Evolutionary conservation across 2,888 invertebrate genomes (phyloP), one percentile per base, ranked within the genome.

Genomic region (Melieria picta): DNA sequence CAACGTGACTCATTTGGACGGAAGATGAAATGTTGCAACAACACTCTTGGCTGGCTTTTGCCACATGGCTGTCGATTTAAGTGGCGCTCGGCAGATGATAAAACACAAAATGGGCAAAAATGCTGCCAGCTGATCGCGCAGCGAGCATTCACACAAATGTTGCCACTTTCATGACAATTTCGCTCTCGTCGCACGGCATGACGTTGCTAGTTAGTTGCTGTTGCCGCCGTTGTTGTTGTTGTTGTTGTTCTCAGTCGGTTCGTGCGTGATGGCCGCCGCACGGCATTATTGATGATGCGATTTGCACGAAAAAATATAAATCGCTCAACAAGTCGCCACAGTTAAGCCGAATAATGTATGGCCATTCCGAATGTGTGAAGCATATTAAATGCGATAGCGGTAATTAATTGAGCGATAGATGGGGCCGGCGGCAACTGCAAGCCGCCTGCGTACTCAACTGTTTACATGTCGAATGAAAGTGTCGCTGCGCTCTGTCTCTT

Each of bases 381-480:
- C 63, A 56, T 68, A 65, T 72, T 63, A 72, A 30, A 72, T 67
- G 60, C 56, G 62, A 61, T 57, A 66, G 56, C 50, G 60, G 46
- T 72, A 71, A 67, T 68, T 72, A 72, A 72, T 72, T 72, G 72
- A 72, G 67, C 50, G 63, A 68, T 72, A 62, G 63, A 72, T 68
- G 64, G 11, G 10, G 62, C 56, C 56, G 62, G 30, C 43, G 3
- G 42, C 58, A 16, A 58, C 42, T 56, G 56, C 13, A 52, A 55
- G 45, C 13, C 43, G 64, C 30, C 30, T 30, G 30, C 30, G 30
- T 30, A 30, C 30, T 30, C 30, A 30, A 30, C 30, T 30, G 30
- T 30, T 30, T 30, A 30, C 30, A 30, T 30, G 30, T 30, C 30
- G 30, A 30, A 30, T 3, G 30, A 30, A 30, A 30, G 30, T 30